Evolutionary conservation across 2,888 invertebrate genomes (phyloP).

Genomic region (Euproctis similis): DNA sequence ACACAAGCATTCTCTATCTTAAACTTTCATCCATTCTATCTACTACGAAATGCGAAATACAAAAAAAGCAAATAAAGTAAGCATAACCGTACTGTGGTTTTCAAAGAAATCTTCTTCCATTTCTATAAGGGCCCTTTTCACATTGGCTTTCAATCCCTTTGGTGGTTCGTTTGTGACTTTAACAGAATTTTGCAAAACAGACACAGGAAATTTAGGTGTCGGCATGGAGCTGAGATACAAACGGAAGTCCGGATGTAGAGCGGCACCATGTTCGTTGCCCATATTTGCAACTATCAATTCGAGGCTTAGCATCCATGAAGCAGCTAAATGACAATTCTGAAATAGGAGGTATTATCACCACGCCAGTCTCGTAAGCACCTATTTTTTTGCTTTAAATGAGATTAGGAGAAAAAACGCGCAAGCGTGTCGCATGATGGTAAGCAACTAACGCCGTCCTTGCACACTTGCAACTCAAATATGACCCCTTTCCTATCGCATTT

Average conservation of each 20-base stretch:
- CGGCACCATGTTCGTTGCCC: conserved; percentile 77
- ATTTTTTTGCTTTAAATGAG: no score
- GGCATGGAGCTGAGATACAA: conserved; percentile 94
- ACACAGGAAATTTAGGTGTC: conserved; percentile 88
- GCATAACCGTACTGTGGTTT: conserved; percentile 76
- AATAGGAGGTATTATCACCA: no score
- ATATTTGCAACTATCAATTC: conserved; percentile 86
- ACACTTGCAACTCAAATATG: no score
- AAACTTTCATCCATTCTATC: no score
- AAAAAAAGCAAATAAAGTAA: no score
- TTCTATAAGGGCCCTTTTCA: conserved; percentile 87
- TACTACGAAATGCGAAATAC: no score
- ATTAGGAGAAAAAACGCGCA: no score
- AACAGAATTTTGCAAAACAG: conserved; percentile 93
- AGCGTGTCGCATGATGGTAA: no score
- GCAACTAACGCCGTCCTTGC: no score
- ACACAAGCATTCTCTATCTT: no score
- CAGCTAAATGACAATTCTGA: conserved; percentile 95
- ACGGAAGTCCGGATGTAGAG: conserved; percentile 83
- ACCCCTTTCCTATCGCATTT: no score
- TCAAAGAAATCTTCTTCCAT: conserved; percentile 88
- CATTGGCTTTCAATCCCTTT: conserved; percentile 91
- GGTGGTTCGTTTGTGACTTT: conserved; percentile 97
- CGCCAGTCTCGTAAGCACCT: no score
- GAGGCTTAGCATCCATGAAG: conserved; percentile 92